Percentiles rank a stretch among this genome's conserved stretches.
phyloP scores from a whole-genome alignment of 1,140 invertebrate species.

The Drosophila busckii region DNA sequence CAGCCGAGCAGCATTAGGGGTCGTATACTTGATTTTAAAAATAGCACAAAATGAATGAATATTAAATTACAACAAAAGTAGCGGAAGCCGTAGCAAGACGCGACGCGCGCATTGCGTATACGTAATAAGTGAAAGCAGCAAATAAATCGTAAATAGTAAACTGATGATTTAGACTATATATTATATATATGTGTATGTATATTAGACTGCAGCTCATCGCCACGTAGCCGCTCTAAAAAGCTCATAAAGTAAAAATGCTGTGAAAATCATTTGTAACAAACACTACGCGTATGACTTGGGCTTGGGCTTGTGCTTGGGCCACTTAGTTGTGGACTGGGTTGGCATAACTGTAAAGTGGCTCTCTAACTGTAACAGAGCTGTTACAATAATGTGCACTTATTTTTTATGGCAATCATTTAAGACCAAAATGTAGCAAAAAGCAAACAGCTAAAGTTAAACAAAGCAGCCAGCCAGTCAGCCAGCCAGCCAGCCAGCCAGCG shows the following conservation, averaged over 20 bases:
- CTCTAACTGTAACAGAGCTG: conserved; percentile 12
- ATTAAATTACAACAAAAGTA: conserved; percentile 64
- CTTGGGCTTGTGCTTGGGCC: too few relatives aligned
- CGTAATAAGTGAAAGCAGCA: too few relatives aligned
- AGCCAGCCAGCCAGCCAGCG: too few relatives aligned
- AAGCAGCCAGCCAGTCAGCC: too few relatives aligned
- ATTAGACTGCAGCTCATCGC: conserved; percentile 6
- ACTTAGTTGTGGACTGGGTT: too few relatives aligned
- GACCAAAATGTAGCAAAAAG: conserved; percentile 67
- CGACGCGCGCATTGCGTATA: conserved; percentile 7
- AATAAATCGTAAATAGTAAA: too few relatives aligned
- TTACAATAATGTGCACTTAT: conserved; percentile 76
- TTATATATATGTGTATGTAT: too few relatives aligned
- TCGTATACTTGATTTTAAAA: conserved; percentile 41
- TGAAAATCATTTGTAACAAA: conserved; percentile 75
- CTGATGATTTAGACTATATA: too few relatives aligned
- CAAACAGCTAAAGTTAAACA: conserved; percentile 60
- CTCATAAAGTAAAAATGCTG: conserved; percentile 70
- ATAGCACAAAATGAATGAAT: conserved; percentile 64
- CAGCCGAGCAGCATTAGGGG: conserved; percentile 5
- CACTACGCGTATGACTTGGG: conserved; percentile 74
- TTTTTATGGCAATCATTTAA: conserved; percentile 76
- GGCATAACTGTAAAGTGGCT: conserved; percentile 70
- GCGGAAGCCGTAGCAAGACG: conserved; percentile 6
- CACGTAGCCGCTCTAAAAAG: conserved; percentile 51